Conservation (phyloP, 2,113 vertebrate species). For the Conger conger region DNA sequence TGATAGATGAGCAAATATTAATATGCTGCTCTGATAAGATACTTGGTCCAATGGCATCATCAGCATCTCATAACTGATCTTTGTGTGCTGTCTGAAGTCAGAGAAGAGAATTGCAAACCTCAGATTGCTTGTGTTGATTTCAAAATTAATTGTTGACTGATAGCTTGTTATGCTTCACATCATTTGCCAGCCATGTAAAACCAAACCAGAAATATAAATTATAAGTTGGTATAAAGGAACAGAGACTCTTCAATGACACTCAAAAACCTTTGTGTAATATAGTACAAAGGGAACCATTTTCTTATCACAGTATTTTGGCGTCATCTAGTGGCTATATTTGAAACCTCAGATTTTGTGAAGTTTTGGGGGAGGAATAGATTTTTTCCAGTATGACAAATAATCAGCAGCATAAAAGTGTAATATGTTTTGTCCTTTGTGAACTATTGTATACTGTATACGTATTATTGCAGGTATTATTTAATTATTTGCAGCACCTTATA, state of each 20-base stretch:
- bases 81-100: background rate
- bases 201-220: background rate
- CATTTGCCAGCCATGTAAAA: background rate
- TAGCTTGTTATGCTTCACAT: background rate
- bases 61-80: background rate
- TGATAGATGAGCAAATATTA: background rate
- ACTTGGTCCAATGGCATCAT: background rate
- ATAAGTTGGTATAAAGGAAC: background rate
- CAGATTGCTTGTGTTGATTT: background rate
- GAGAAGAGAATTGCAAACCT: background rate
- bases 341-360: background rate
- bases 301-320: slow-evolving; percentile 39
- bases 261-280: background rate
- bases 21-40: background rate
- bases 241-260: background rate
- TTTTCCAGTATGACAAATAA: background rate
- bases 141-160: background rate
- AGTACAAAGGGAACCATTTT: background rate
- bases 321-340: slow-evolving; percentile 45
- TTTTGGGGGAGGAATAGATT: background rate
- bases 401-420: background rate
- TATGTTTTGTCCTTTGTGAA: too few relatives aligned
- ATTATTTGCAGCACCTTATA: too few relatives aligned
- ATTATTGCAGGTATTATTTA: too few relatives aligned
- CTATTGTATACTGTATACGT: too few relatives aligned